phyloP scores from a whole-genome alignment of 2,888 invertebrate genomes.

The Cremastinae sp. region DNA sequence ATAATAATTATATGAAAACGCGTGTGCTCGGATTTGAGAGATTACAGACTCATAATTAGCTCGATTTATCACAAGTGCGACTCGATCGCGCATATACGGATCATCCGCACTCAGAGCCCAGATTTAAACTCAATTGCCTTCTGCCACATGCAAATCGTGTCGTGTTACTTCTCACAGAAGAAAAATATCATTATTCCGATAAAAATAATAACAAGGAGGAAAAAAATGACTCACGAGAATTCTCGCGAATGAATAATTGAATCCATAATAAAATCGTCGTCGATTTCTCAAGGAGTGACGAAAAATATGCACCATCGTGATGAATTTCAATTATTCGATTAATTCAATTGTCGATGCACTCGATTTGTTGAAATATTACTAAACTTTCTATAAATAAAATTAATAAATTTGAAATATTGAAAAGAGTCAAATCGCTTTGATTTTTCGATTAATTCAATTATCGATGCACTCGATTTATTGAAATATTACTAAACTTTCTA shows the following conservation, averaged over 20 bases:
- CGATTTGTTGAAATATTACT: no score
- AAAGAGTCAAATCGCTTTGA: no score
- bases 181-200: not conserved
- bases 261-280: slow-evolving; percentile 31
- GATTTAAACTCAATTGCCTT: slow-evolving; percentile 2
- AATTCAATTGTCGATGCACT: not conserved
- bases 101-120: slow-evolving; percentile 35
- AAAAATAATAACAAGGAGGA: not conserved
- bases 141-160: not conserved
- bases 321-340: not conserved
- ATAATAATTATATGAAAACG: not conserved
- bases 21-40: slow-evolving; percentile 27
- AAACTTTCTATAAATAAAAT: no score
- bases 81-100: slow-evolving; percentile 30
- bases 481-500: no score
- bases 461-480: no score
- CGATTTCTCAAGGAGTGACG: slow-evolving; percentile 36
- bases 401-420: no score
- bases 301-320: slow-evolving; percentile 35
- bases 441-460: no score
- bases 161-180: no score
- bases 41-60: slow-evolving; percentile 35
- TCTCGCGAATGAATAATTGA: slow-evolving; percentile 4
- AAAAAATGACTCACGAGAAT: slow-evolving; percentile 38
- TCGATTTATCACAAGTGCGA: slow-evolving; percentile 19